These are phyloP conservation scores for Chrysogorgia sp. DNA, from an alignment of 92 coral and sea anemone genomes.

Conservation along the genomic window DNA sequence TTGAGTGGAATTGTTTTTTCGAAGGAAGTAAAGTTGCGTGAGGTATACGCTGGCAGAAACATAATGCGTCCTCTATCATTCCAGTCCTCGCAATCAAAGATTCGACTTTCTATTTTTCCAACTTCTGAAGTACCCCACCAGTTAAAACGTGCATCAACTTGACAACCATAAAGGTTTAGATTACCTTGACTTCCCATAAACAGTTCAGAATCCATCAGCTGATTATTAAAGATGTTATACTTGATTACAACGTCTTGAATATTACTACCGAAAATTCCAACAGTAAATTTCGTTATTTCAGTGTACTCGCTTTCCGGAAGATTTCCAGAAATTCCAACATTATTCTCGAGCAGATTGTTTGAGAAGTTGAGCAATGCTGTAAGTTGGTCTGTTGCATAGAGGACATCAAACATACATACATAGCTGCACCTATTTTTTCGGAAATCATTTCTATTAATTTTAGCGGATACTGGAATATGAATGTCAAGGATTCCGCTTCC, in stretches of 20 bases:
- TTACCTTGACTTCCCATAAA: conserved; percentile 31
- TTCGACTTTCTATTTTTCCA: conserved; percentile 29
- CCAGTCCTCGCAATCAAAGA: conserved; percentile 61
- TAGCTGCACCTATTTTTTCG: conserved; percentile 24
- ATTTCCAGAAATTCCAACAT: background rate
- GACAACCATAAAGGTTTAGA: background rate
- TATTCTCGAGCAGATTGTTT: conserved; percentile 51
- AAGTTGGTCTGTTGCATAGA: background rate
- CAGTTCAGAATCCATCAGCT: conserved; percentile 46
- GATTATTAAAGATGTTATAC: conserved; percentile 54
- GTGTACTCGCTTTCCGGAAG: background rate
- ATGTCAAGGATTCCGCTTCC: conserved; percentile 49
- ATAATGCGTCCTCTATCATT: conserved; percentile 49
- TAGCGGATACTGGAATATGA: conserved; percentile 5
- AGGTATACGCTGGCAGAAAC: conserved; percentile 44
- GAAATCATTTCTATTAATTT: conserved; percentile 45
- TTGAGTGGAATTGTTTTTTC: background rate
- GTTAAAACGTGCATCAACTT: conserved; percentile 50
- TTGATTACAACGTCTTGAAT: conserved; percentile 14
- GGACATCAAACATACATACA: background rate
- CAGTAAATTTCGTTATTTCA: background rate
- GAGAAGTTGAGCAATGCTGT: background rate
- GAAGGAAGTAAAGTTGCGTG: background rate
- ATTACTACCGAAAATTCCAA: conserved; percentile 39
- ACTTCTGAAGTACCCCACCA: conserved; percentile 65